Conservation (phyloP, 2,797 vertebrate species). For the Microhierax caerulescens region DNA sequence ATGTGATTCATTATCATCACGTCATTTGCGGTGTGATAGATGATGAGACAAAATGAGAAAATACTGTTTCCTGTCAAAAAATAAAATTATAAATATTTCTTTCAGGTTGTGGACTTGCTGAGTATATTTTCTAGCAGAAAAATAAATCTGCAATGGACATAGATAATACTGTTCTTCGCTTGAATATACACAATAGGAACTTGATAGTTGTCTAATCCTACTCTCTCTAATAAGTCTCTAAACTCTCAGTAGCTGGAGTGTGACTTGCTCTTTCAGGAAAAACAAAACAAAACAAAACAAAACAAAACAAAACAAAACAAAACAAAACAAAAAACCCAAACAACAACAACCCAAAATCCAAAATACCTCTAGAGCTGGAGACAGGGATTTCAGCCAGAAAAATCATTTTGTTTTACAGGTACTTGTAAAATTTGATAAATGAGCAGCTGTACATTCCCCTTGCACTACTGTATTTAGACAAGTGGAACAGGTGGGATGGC, state of each 20-base stretch:
- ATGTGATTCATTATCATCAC: conserved; percentile 16
- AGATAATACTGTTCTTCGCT: not conserved
- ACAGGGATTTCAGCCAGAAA: not conserved
- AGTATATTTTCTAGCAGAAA: not conserved
- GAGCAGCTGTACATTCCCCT: not conserved
- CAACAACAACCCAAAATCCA: not conserved
- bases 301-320: not conserved
- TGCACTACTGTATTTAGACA: not conserved
- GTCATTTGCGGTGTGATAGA: not conserved
- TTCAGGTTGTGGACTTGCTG: not conserved
- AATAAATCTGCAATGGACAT: not conserved
- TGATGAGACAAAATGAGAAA: conserved; percentile 13
- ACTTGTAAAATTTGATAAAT: conserved; percentile 38
- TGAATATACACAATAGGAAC: not conserved
- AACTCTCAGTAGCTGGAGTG: not conserved
- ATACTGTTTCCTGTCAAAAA: conserved; percentile 3
- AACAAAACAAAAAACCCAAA: not conserved
- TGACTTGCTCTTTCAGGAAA: not conserved
- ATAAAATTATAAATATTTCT: not conserved
- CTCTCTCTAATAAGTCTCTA: not conserved
- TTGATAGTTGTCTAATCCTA: not conserved
- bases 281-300: not conserved
- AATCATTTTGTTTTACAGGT: conserved; percentile 37
- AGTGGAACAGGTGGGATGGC: not conserved
- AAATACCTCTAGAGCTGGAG: not conserved